Evolutionary conservation across 1,140 invertebrate genomes (phyloP).

Genomic region (Ceratosolen solmsi): DNA sequence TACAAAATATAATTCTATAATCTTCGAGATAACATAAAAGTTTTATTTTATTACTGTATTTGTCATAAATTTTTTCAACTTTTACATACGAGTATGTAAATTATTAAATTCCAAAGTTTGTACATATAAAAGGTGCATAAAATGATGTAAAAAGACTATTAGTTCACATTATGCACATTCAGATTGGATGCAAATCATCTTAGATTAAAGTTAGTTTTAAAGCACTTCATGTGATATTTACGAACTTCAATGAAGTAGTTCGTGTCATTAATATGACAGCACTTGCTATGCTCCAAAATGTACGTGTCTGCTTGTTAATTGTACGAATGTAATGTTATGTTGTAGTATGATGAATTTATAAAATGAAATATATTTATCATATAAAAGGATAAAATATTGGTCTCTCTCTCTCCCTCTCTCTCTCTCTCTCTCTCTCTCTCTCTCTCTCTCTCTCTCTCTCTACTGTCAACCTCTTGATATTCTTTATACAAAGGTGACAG

Average conservation of each 20-base stretch:
- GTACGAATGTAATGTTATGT: not conserved
- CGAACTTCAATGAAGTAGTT: not conserved
- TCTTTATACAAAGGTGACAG: not conserved
- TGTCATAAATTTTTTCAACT: not conserved
- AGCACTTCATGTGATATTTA: not conserved
- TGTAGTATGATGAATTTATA: too few species aligned
- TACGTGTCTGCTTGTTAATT: not conserved
- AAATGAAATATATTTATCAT: not conserved
- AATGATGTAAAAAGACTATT: not conserved
- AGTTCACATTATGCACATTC: not conserved
- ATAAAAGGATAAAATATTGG: not conserved
- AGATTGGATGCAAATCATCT: not conserved
- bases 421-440: slow-evolving; percentile 29
- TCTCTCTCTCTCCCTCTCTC: not conserved
- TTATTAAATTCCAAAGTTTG: not conserved
- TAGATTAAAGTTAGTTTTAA: not conserved
- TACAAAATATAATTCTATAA: too few species aligned
- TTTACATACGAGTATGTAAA: not conserved
- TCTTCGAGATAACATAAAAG: too few species aligned
- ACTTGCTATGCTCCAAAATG: not conserved
- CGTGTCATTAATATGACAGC: not conserved
- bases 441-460: not conserved
- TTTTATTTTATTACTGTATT: not conserved
- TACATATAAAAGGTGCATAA: not conserved
- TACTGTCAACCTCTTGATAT: too few species aligned